These are phyloP conservation scores for Bombus waltoni DNA, from an alignment of 1,140 invertebrate genomes.

Conservation along the genomic window DNA sequence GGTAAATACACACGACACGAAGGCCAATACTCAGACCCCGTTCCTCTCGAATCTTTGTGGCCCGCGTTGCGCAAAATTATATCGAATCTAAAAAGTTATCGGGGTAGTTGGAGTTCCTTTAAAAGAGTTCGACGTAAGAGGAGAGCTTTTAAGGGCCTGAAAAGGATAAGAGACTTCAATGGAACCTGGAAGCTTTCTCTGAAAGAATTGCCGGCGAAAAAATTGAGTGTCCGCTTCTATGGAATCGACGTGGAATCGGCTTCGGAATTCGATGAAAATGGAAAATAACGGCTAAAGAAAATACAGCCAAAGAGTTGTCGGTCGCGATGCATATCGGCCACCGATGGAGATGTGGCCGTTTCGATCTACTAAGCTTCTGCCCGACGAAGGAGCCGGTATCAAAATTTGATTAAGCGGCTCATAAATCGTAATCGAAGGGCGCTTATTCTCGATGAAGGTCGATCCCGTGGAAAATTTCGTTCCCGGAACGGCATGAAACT, in stretches of 20 bases:
- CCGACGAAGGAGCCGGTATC: not conserved
- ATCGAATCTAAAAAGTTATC: not conserved
- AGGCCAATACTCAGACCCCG: not conserved
- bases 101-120: not conserved
- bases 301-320: not conserved
- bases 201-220: not conserved
- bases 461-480: slow-evolving; percentile 44
- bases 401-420: slow-evolving; percentile 37
- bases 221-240: not conserved
- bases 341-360: not conserved
- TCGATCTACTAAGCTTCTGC: not conserved
- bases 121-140: not conserved
- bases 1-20: slow-evolving; percentile 2
- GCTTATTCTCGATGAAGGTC: slow-evolving; percentile 3
- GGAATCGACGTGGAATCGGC: not conserved
- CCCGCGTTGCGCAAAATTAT: not conserved
- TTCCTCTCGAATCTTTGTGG: not conserved
- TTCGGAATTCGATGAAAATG: not conserved
- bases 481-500: slow-evolving; percentile 40
- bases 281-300: not conserved
- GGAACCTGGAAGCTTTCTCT: not conserved
- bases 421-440: slow-evolving; percentile 46
- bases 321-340: not conserved
- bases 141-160: not conserved
- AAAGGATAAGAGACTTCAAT: not conserved